Base-by-base conservation (phyloP, 1,140 invertebrate genomes). In the Aleiodes sp. region DNA sequence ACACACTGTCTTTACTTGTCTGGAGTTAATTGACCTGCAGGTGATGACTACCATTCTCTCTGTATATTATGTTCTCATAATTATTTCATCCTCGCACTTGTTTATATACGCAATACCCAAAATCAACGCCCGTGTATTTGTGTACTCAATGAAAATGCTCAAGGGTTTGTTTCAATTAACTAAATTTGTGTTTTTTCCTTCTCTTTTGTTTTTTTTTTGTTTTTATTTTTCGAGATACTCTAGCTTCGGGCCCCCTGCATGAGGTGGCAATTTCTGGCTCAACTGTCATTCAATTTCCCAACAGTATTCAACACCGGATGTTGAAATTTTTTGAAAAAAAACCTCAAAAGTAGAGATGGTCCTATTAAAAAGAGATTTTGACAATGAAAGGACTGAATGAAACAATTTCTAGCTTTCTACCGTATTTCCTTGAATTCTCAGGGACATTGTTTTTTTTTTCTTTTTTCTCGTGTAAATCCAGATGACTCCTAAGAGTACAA, bases 311-410 rank as follows among this genome's bases (percentile, higher is more conserved):
- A 74, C 70, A 75, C 77, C 84, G 83, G 81, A 84, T 82, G 75
- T 76, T 74, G 75, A 68, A 64, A n/a, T n/a, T 57, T 46, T 46
- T 61, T 21, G 26, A 26, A 7, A 26, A 29, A 64, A 24, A 63
- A 46, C 6, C 41, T 16, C 68, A 39, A 31, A 31, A 62, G 78
- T 64, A 43, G 72, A 69, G 66, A 68, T 64, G 67, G 68, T 60
- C 63, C 70, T 78, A 83, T 85, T 84, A 84, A 84, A 85, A 85
- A 82, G 72, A 72, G 78, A 85, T 86, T 84, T 86, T 71, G 75
- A 72, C 65, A 68, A 4, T 12, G 14, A 46, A 64, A 64, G 19
- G 16, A 29, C 31, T 19, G 16, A 35, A 65, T 35, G 35, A 35
- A 59, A 26, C 26, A 28, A 39, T 43, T 65, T 19, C 19, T 9